Base-by-base conservation (phyloP, 1,140 invertebrate genomes). In the Lepidurus arcticus region DNA sequence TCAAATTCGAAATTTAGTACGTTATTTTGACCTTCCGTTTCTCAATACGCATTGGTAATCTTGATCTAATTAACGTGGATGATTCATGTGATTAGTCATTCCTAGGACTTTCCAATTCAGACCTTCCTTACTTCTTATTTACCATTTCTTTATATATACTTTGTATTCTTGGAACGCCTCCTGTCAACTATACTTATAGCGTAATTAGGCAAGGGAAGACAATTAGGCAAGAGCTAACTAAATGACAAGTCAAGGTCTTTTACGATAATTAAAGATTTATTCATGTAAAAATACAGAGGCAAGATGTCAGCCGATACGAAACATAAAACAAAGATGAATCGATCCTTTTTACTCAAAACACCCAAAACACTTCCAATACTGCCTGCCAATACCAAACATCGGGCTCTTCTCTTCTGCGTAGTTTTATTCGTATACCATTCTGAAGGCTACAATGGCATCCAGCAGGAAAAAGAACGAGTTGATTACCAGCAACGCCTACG, bases 391-490 rank as follows among this genome's bases (percentile, higher is more conserved):
- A 65, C 13, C 7, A 65, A 65, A 65, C 53, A 21, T 21, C 3
- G 53, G 53, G 53, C 53, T 65, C 16, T 16, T 43, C 13, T 45
- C 76, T 44, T 21, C 44, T 65, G 10, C 75, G 0, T 13, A 7
- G 16, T 53, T 80, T 42, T 74, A 44, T 80, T 80, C 34, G 76
- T 79, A 80, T 13, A 77, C 74, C 21, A 73, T 79, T 42, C 73
- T 42, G 42, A 77, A 74, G 42, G 79, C 77, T 42, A 80, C 75
- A 42, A 80, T 77, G 11, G 79, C 73, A 74, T 80, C 76, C 44
- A 80, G 65, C 65, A 80, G 73, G 47, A 73, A 80, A 73, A 80
- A 80, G 44, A 74, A 77, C 16, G 76, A 73, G 76, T 80, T 78
- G 53, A 80, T 80, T 26, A 80, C 45, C 42, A 80, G 73, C 65